phyloP scores from a whole-genome alignment of 2,113 vertebrate species.

The Pseudorhombus dupliciocellatus region DNA sequence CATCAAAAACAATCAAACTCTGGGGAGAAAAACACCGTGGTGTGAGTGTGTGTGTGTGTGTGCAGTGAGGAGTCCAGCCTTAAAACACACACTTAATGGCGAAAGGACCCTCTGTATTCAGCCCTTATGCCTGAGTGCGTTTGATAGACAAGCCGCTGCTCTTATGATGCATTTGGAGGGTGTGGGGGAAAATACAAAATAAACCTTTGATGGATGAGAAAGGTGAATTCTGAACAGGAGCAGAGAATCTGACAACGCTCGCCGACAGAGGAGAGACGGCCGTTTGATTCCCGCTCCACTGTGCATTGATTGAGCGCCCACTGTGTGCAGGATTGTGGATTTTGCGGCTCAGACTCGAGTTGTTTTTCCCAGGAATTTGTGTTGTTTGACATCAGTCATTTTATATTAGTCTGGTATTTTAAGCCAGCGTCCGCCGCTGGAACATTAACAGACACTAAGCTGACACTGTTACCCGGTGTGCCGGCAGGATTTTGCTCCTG shows the following conservation, averaged over 20 bases:
- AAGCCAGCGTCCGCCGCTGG: background rate
- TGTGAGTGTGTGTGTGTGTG: constrained; percentile 1
- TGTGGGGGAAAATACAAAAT: background rate
- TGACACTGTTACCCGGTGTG: background rate
- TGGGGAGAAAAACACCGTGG: constrained; percentile 12
- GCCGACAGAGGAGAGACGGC: background rate
- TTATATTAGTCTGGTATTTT: background rate
- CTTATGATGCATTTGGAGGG: constrained; percentile 5
- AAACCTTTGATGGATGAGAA: constrained; percentile 10
- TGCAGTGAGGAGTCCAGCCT: background rate
- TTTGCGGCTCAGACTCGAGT: background rate
- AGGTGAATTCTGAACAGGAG: background rate
- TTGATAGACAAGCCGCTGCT: constrained; percentile 19
- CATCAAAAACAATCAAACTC: constrained; percentile 54
- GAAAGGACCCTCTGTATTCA: constrained; percentile 1
- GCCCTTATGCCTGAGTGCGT: background rate
- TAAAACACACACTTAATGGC: constrained; percentile 19
- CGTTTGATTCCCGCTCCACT: constrained; percentile 1
- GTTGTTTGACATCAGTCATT: constrained; percentile 22
- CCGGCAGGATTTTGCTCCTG: background rate
- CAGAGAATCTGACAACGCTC: background rate
- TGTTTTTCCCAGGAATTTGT: background rate
- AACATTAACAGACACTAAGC: background rate
- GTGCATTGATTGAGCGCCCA: constrained; percentile 11
- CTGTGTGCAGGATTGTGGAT: background rate